Evolutionary conservation across 2,113 vertebrate species (phyloP).

Genomic region (Chlorodrepanis virens): DNA sequence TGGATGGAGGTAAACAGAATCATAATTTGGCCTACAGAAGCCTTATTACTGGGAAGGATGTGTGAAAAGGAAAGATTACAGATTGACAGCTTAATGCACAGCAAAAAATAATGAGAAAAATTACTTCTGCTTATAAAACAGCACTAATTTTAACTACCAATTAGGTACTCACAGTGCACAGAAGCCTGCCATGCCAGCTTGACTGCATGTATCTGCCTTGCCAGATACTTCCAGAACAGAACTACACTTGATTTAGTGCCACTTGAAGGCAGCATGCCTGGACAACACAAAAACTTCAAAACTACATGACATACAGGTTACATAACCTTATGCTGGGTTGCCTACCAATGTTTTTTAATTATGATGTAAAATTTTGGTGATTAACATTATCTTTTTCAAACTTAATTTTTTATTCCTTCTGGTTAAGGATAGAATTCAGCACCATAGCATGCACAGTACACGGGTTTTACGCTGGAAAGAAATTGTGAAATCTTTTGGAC

Average conservation of each 20-base stretch:
- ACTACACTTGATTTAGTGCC: background rate
- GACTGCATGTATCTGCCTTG: background rate
- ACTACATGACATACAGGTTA: background rate
- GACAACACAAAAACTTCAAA: background rate
- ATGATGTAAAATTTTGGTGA: background rate
- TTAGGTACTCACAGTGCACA: background rate
- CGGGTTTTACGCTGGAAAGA: background rate
- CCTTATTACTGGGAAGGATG: background rate
- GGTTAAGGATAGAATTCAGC: background rate
- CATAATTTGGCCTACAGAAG: background rate
- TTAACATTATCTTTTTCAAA: background rate
- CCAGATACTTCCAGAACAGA: background rate
- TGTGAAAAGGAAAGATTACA: background rate
- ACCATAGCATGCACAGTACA: background rate
- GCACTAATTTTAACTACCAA: background rate
- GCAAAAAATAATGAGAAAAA: background rate
- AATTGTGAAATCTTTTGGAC: background rate
- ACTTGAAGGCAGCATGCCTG: background rate
- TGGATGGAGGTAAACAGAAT: background rate
- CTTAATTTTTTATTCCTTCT: background rate
- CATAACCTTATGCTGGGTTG: background rate
- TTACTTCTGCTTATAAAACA: slow-evolving; percentile 1
- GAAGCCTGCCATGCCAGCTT: background rate
- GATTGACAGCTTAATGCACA: background rate
- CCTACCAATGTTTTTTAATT: background rate